Evolutionary conservation across 1,140 invertebrate genomes (phyloP).

Genomic region (Pseudomyrmex gracilis): DNA sequence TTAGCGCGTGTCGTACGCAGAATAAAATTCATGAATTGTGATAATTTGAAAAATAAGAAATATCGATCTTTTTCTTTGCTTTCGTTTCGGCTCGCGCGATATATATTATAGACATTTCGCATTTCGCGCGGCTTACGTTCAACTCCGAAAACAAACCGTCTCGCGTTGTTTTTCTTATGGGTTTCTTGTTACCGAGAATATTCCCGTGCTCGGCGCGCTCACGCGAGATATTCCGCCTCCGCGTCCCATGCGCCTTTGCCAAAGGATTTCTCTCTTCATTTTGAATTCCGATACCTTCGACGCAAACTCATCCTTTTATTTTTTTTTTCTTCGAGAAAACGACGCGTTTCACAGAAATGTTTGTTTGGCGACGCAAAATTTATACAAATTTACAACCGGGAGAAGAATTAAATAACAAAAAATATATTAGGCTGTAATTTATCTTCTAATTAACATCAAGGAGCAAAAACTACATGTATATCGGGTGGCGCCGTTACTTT

Average conservation of each 20-base stretch:
- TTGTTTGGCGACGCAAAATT: background rate
- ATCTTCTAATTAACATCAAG: no score
- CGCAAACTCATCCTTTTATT: background rate
- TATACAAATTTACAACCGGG: background rate
- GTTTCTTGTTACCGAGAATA: conserved; percentile 60
- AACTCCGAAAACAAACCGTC: background rate
- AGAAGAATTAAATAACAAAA: background rate
- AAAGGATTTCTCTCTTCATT: conserved; percentile 8
- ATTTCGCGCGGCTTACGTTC: background rate
- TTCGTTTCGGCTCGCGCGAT: no score
- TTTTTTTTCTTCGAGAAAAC: background rate
- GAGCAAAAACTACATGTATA: no score
- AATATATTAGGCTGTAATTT: background rate
- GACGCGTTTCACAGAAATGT: background rate
- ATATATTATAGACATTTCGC: no score
- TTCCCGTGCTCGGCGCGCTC: conserved; percentile 45
- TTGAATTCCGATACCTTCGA: background rate
- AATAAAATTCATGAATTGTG: no score
- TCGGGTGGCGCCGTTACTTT: background rate
- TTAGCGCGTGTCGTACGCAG: no score
- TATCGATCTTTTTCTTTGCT: no score
- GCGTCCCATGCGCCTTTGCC: background rate
- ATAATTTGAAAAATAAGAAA: background rate
- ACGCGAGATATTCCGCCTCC: conserved; percentile 29
- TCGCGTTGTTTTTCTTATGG: conserved; percentile 24